Evolutionary conservation across 2,888 invertebrate genomes (phyloP), one percentile per base, ranked within the genome.

Genomic region (Leptogaster cylindrica): DNA sequence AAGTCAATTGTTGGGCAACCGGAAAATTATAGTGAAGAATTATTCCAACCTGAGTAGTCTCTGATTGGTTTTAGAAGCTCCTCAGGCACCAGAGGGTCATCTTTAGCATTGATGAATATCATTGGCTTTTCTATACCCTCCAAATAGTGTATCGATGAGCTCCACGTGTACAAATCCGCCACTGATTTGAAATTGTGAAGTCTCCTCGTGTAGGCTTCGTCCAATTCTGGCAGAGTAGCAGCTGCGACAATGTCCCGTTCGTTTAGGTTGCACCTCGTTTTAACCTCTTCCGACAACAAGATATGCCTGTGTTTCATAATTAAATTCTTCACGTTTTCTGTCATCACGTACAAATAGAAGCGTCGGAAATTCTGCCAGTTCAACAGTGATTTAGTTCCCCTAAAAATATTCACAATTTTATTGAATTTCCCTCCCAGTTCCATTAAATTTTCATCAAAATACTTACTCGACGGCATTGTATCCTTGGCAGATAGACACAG

Each of bases 401-500:
- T 94, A 81, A 36, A 83, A 84, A 31, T 31, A 25, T 70, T 23
- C 33, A 18, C 10, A 46, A 20, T 12, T 39, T 28, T 23, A 4
- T 31, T 44, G 28, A 27, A n/a, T n/a, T n/a, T n/a, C n/a, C n/a
- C n/a, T n/a, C n/a, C n/a, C n/a, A n/a, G n/a, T n/a, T 8, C 28
- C 41, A 46, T 50, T 25, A 1, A 14, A 33, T 8, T 33, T 16
- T 46, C 14, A 44, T 28, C 28, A 52, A 23, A 18, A 39, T 46
- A 87, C 90, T 87, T 83, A 95, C 94, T 90, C 89, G 69, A 90
- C 88, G 44, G 94, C 94, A 80, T 93, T 92, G 80, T 96, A 97
- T 75, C 96, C 96, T 82, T 96, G 96, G 78, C 96, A 95, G 76
- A 96, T 90, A 28, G 95, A 95, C 74, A 97, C 89, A 25, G 90